Conservation (phyloP, 2,888 invertebrate species). For the Caenorhabditis becei region DNA sequence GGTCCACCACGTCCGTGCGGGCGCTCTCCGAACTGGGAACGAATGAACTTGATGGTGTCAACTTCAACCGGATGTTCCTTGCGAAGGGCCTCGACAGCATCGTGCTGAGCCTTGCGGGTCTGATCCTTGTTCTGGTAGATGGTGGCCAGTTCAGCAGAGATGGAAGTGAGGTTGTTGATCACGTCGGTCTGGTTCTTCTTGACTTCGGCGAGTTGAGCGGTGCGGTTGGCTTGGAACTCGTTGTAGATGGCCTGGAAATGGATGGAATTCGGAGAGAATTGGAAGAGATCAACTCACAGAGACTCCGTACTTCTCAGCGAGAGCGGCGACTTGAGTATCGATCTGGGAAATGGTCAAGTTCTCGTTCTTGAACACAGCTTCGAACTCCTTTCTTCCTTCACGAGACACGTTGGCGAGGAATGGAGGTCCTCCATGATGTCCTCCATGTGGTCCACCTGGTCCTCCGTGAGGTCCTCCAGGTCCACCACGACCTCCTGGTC, state of each 20-base stretch:
- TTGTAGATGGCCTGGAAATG: conserved; percentile 46
- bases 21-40: conserved; percentile 15
- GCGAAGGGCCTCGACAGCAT: conserved; percentile 30
- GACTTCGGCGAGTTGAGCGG: conserved; percentile 51
- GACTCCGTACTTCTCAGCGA: conserved; percentile 61
- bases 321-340: conserved; percentile 48
- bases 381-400: conserved; percentile 32
- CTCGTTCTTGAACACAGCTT: conserved; percentile 43
- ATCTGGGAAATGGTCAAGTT: conserved; percentile 46
- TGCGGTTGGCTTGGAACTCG: conserved; percentile 58
- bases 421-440: conserved; percentile 18
- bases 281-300: conserved; percentile 31
- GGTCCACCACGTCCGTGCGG: conserved; percentile 24
- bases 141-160: conserved; percentile 42
- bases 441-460: conserved; percentile 11
- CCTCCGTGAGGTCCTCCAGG: conserved; percentile 21
- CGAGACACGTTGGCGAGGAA: conserved; percentile 39
- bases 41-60: conserved; percentile 27
- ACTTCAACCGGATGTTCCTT: conserved; percentile 26
- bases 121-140: conserved; percentile 59
- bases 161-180: conserved; percentile 53
- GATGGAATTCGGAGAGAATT: no score
- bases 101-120: conserved; percentile 32
- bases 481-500: conserved; percentile 9
- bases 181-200: conserved; percentile 59